Conservation (phyloP, 2,797 vertebrate species). For the Megaceryle alcyon region DNA sequence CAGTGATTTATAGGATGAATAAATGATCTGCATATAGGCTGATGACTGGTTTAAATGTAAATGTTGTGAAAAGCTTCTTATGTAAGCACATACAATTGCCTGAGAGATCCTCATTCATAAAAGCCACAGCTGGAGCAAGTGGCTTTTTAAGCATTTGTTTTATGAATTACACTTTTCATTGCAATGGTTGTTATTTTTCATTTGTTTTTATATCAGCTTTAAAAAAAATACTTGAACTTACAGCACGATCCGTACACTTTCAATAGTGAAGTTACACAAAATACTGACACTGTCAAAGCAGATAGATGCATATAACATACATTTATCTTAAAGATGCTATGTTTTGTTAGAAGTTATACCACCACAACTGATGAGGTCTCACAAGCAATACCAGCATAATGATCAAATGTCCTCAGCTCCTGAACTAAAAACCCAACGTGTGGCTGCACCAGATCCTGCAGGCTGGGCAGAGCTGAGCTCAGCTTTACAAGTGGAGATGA, state of each 20-base stretch:
- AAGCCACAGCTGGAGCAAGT: constrained; percentile 53
- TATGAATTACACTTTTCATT: constrained; percentile 47
- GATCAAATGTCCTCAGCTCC: not conserved
- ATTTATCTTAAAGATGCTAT: not conserved
- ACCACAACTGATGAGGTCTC: not conserved
- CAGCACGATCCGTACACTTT: not conserved
- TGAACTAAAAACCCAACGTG: not conserved
- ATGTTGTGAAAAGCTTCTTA: constrained; percentile 50
- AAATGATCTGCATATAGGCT: constrained; percentile 64
- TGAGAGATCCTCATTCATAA: constrained; percentile 4
- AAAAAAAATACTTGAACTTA: not conserved
- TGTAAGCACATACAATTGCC: constrained; percentile 47
- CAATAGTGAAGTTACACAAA: not conserved
- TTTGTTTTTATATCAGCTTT: constrained; percentile 22
- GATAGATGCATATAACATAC: not conserved
- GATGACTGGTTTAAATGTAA: constrained; percentile 65
- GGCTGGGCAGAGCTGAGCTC: not conserved
- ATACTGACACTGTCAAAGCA: not conserved
- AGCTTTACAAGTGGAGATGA: not conserved
- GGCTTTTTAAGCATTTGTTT: constrained; percentile 49
- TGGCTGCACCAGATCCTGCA: not conserved
- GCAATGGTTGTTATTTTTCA: constrained; percentile 41
- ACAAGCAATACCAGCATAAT: not conserved
- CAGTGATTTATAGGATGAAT: constrained; percentile 50
- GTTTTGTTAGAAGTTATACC: not conserved